Conservation (phyloP, 1,140 invertebrate species). For the Dreissena polymorpha region DNA sequence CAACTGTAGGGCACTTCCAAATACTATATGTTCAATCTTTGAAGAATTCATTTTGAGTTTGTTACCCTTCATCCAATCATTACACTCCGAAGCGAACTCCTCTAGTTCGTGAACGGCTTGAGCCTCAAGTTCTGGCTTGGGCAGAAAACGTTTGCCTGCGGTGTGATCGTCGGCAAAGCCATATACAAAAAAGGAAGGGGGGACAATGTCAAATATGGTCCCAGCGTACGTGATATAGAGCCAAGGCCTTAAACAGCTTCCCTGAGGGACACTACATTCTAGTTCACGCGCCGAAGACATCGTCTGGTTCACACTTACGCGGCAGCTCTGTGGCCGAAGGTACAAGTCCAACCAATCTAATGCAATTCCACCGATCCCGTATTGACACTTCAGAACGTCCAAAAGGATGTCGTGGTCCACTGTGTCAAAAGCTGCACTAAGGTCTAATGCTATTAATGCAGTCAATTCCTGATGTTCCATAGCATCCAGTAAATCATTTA, state of each 20-base stretch:
- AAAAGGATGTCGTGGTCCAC: constrained; percentile 25
- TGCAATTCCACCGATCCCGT: constrained; percentile 6
- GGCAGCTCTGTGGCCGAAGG: constrained; percentile 42
- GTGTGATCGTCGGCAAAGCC: constrained; percentile 42
- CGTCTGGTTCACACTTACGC: constrained; percentile 22
- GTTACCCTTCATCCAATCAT: constrained; percentile 34
- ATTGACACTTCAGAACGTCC: constrained; percentile 4
- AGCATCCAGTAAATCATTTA: constrained; percentile 23
- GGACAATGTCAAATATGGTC: constrained; percentile 52
- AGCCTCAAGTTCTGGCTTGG: too few relatives aligned
- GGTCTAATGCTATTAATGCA: constrained; percentile 40
- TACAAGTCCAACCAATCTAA: constrained; percentile 39
- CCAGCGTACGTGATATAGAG: constrained; percentile 48
- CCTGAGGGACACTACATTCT: constrained; percentile 39
- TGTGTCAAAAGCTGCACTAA: constrained; percentile 46
- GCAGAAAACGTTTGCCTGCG: constrained; percentile 17
- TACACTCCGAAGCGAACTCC: not conserved
- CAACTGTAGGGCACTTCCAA: constrained; percentile 10
- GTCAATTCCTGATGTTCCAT: constrained; percentile 43
- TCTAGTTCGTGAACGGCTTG: not conserved
- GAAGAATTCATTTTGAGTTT: constrained; percentile 38
- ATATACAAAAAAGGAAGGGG: constrained; percentile 36
- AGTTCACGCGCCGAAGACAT: constrained; percentile 21
- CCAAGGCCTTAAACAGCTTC: constrained; percentile 46
- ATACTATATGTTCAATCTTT: constrained; percentile 27